Evolutionary conservation across 2,888 invertebrate genomes (phyloP), one percentile per base, ranked within the genome.

Genomic region (Drymonia ruficornis): DNA sequence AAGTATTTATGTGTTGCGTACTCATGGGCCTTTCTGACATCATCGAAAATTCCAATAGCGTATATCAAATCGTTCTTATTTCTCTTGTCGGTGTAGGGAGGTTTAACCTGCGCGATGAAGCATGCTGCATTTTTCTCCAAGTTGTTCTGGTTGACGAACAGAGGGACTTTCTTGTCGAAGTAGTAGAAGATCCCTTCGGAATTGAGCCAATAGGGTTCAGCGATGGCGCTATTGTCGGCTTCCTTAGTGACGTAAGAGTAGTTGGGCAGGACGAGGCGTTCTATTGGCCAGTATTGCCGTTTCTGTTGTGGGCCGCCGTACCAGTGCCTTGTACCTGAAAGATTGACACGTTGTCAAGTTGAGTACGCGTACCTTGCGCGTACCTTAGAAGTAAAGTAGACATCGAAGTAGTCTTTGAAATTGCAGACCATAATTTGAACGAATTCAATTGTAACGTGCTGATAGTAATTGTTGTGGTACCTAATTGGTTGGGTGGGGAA

Each of bases 201-300:
- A 69, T 93, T 95, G 0, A 96, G 81, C 95, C 96, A 95, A 75
- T 95, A 95, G 0, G 94, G 94, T 66, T 95, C 95, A 0, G 94
- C 91, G 5, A 95, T 81, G 0, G 90, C 94, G 63, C 93, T 93
- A 74, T 94, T 94, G 67, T 93, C 93, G 0, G 86, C 86, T 61
- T 94, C 93, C 63, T 94, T 94, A 9, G 94, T 92, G 19, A 94
- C 77, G 72, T 94, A 95, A 0, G 94, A 89, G 67, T 93, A 94
- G 57, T 94, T 88, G 0, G 80, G 83, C 4, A 93, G 89, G 0
- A 81, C 80, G 5, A 93, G 79, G 0, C 93, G 88, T 67, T 95
- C 94, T 46, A 95, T 91, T 0, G 95, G 95, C 94, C 94, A 95
- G 72, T 93, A 93, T 65, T 95, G 95, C 0, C 89, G 83, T 58